These are phyloP conservation scores for Orbicella faveolata DNA, from an alignment of 64 coral and sea anemone genomes.

Conservation along the genomic window DNA sequence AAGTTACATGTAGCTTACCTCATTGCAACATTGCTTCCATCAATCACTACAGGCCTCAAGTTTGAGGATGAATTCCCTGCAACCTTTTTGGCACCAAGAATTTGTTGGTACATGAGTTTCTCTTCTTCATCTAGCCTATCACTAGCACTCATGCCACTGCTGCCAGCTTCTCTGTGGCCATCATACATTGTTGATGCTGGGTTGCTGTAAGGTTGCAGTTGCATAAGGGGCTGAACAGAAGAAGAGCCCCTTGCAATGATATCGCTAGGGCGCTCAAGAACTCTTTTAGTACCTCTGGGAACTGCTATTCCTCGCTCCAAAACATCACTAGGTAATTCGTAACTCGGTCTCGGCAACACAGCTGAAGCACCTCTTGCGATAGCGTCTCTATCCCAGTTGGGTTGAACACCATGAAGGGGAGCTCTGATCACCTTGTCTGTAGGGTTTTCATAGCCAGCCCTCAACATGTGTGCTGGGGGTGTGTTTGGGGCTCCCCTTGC, in stretches of 20 bases:
- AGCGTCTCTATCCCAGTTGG: slow-evolving; percentile 18
- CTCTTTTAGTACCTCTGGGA: slow-evolving; percentile 14
- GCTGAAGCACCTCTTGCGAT: background rate
- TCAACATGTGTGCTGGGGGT: background rate
- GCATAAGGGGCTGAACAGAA: slow-evolving; percentile 3
- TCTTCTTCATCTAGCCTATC: slow-evolving; percentile 69
- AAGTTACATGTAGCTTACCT: slow-evolving; percentile 49
- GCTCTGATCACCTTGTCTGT: background rate
- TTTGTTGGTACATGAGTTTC: slow-evolving; percentile 64
- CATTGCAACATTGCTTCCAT: slow-evolving; percentile 99
- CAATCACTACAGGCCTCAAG: slow-evolving; percentile 89
- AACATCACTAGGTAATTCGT: background rate
- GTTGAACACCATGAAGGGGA: background rate
- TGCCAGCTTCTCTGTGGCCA: background rate
- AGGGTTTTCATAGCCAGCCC: background rate
- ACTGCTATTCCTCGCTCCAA: background rate
- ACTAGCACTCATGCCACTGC: background rate
- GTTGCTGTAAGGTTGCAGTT: background rate
- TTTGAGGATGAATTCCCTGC: slow-evolving; percentile 53
- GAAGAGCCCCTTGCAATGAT: slow-evolving; percentile 19
- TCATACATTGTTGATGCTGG: background rate
- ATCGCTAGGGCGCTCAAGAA: background rate
- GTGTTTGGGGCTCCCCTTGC: slow-evolving; percentile 58
- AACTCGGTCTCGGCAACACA: background rate
- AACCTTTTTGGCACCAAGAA: slow-evolving; percentile 56